phyloP scores from a whole-genome alignment of 2,113 vertebrate genomes.

The Etia nguti region DNA sequence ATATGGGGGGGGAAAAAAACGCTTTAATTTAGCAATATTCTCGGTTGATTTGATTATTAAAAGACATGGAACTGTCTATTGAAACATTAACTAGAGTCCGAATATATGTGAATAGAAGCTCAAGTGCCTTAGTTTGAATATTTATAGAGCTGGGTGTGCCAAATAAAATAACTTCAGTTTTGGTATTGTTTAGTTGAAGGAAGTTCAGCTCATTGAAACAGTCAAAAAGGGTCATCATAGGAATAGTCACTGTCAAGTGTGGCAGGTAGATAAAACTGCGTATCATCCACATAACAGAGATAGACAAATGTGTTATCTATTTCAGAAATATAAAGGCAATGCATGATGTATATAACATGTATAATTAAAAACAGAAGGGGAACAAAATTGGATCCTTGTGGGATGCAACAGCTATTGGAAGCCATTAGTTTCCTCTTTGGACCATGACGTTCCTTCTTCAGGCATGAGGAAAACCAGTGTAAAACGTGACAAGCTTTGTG shows the following conservation, averaged over 20 bases:
- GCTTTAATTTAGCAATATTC: background rate
- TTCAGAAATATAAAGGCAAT: background rate
- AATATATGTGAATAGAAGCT: background rate
- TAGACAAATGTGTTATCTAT: background rate
- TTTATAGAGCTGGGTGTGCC: background rate
- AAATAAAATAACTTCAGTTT: background rate
- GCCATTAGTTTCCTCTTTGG: background rate
- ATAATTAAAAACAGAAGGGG: background rate
- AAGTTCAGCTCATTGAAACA: background rate
- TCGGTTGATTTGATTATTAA: background rate
- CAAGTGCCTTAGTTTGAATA: background rate
- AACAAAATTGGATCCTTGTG: background rate
- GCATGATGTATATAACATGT: background rate
- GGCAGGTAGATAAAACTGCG: background rate
- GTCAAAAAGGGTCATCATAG: background rate
- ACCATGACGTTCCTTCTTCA: background rate
- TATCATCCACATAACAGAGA: background rate
- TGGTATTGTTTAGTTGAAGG: background rate
- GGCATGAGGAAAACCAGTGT: background rate
- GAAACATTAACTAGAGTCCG: background rate
- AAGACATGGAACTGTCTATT: background rate
- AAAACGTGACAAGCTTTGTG: background rate
- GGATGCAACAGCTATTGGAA: background rate
- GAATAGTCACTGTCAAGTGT: background rate
- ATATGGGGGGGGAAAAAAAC: background rate